Conservation (phyloP, 2,797 vertebrate genomes). For the Muscicapa comitata region DNA sequence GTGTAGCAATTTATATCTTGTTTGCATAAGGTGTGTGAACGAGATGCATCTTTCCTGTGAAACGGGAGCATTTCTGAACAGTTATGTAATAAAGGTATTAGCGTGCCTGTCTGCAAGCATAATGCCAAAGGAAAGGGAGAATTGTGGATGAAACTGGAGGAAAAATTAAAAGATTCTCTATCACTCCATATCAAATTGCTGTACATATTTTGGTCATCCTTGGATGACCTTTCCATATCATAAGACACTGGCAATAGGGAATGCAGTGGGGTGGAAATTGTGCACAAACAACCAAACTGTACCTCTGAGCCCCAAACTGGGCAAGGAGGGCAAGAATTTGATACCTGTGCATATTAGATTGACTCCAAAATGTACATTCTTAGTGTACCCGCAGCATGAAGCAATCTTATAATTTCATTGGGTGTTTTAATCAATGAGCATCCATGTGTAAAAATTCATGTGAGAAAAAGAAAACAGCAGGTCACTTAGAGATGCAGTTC, state of each 20-base stretch:
- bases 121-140: background rate
- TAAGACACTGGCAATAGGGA: background rate
- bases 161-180: background rate
- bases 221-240: background rate
- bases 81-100: conserved; percentile 8
- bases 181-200: background rate
- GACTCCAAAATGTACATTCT: background rate
- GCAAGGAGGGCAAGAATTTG: background rate
- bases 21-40: conserved; percentile 43
- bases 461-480: background rate
- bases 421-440: background rate
- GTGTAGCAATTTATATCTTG: conserved; percentile 37
- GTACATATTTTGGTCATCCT: background rate
- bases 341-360: background rate
- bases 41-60: background rate
- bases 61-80: conserved; percentile 28
- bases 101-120: background rate
- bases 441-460: background rate
- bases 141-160: background rate
- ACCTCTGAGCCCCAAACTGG: background rate
- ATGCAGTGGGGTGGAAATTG: background rate
- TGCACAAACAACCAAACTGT: background rate
- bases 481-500: background rate
- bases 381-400: background rate
- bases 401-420: background rate